Percentiles rank a stretch among this genome's conserved stretches.
phyloP scores from a whole-genome alignment of 1,140 invertebrate species.

The Oppia nitens region DNA sequence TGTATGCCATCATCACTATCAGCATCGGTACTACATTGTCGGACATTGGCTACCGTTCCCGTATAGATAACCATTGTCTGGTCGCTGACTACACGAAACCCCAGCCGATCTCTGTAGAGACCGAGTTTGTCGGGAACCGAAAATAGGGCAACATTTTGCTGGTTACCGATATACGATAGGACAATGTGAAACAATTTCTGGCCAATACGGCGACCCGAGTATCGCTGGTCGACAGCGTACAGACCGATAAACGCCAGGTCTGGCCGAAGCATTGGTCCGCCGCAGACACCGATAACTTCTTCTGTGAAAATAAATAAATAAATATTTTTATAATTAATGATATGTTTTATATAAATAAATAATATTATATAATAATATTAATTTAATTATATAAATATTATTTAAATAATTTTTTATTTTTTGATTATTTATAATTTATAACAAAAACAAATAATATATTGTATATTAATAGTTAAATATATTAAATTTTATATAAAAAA shows the following conservation, averaged over 20 bases:
- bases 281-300: neutral
- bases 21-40: neutral
- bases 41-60: neutral
- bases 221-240: neutral
- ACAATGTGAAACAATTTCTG: neutral
- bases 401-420: no score
- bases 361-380: no score
- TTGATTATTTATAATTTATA: no score
- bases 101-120: neutral
- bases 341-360: no score
- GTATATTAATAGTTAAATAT: no score
- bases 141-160: neutral
- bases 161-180: neutral
- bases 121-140: neutral
- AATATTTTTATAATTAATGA: no score
- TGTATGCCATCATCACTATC: neutral
- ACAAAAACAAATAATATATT: no score
- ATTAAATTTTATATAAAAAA: no score
- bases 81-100: neutral
- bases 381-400: no score
- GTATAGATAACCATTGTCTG: neutral
- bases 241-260: neutral
- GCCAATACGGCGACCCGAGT: neutral
- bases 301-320: no score
- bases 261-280: neutral